Evolutionary conservation across 2,797 vertebrate species (phyloP).

Genomic region (Anabas testudineus): DNA sequence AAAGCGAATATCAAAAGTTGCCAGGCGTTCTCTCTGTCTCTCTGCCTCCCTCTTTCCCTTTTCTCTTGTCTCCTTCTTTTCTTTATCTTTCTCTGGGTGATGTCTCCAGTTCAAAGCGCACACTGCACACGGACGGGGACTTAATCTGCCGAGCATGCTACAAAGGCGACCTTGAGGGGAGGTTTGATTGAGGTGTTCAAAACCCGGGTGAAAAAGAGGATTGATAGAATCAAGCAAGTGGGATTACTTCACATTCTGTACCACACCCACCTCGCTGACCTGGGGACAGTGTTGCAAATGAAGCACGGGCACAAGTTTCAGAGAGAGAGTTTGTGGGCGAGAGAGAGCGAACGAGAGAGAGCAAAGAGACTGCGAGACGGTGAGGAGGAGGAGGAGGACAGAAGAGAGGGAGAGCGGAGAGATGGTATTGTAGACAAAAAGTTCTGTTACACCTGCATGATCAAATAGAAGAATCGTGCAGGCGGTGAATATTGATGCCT

Average conservation of each 20-base stretch:
- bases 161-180: constrained; percentile 82
- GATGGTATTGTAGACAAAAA: constrained; percentile 21
- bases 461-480: constrained; percentile 50
- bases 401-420: not conserved
- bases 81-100: constrained; percentile 71
- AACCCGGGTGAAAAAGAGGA: constrained; percentile 74
- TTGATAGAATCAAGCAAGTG: constrained; percentile 78
- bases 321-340: not conserved
- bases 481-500: constrained; percentile 49
- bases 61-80: constrained; percentile 46
- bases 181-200: constrained; percentile 84
- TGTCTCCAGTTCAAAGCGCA: constrained; percentile 79
- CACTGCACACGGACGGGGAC: constrained; percentile 63
- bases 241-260: constrained; percentile 79
- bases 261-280: constrained; percentile 72
- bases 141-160: constrained; percentile 77
- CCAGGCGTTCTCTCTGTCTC: constrained; percentile 19
- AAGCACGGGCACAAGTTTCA: constrained; percentile 66
- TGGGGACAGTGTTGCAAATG: constrained; percentile 78
- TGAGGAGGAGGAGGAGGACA: constrained; percentile 32
- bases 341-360: constrained; percentile 29
- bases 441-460: constrained; percentile 44
- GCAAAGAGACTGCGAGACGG: constrained; percentile 31
- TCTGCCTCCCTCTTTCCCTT: constrained; percentile 1
- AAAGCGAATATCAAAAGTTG: constrained; percentile 38